Conservation (phyloP, 2,888 invertebrate genomes). For the Panopea generosa region DNA sequence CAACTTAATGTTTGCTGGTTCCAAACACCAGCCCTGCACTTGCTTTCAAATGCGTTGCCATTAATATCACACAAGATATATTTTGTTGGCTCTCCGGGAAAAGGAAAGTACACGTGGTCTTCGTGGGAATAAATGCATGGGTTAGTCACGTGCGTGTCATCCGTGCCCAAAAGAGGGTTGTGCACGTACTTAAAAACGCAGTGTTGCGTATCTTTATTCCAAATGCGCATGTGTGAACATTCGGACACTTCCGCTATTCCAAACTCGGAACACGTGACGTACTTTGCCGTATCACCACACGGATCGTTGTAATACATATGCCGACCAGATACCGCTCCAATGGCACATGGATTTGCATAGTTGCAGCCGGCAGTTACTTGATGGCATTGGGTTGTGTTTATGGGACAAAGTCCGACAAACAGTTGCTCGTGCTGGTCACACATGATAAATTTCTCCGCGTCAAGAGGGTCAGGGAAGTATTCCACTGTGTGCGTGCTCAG, state of each 20-base stretch:
- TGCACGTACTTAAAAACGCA: slow-evolving; percentile 55
- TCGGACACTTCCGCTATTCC: slow-evolving; percentile 62
- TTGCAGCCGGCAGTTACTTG: slow-evolving; percentile 48
- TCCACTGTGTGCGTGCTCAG: slow-evolving; percentile 18
- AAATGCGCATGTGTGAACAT: slow-evolving; percentile 47
- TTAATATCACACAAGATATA: slow-evolving; percentile 78
- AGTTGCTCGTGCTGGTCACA: slow-evolving; percentile 56
- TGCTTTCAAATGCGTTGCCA: slow-evolving; percentile 71
- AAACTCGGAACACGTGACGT: slow-evolving; percentile 65
- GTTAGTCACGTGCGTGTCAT: slow-evolving; percentile 29
- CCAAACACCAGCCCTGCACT: slow-evolving; percentile 69
- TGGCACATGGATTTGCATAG: slow-evolving; percentile 61
- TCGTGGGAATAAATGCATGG: slow-evolving; percentile 57
- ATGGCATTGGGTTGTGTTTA: slow-evolving; percentile 34
- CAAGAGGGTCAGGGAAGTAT: slow-evolving; percentile 59
- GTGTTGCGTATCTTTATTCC: slow-evolving; percentile 46
- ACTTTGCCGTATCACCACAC: slow-evolving; percentile 54
- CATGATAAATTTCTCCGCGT: slow-evolving; percentile 63
- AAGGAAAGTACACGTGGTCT: slow-evolving; percentile 70
- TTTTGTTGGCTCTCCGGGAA: slow-evolving; percentile 60
- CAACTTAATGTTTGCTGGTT: slow-evolving; percentile 64
- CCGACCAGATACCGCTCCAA: slow-evolving; percentile 30
- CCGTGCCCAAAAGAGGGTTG: slow-evolving; percentile 15
- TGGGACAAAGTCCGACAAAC: slow-evolving; percentile 55
- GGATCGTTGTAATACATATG: slow-evolving; percentile 56